Conservation (phyloP, 2,797 vertebrate species). For the Danio kyathit region DNA sequence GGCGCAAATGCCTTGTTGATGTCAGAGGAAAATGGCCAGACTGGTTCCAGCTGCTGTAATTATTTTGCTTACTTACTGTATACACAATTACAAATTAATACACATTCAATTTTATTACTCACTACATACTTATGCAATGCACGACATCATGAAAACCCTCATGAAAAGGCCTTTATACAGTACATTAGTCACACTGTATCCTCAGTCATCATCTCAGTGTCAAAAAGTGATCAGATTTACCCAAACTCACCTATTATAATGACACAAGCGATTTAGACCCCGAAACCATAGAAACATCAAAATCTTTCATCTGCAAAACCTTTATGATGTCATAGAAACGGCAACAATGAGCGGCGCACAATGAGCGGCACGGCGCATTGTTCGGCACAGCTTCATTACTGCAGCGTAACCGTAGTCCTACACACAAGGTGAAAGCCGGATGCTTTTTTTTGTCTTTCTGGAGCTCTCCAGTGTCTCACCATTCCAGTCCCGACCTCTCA, state of each 20-base stretch:
- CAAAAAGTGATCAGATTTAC: background rate
- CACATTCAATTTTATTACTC: too few species aligned
- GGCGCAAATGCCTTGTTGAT: too few species aligned
- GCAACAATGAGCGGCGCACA: slow-evolving; percentile 37
- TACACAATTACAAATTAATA: too few species aligned
- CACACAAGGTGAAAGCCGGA: slow-evolving; percentile 12
- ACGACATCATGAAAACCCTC: too few species aligned
- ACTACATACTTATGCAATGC: too few species aligned
- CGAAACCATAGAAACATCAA: slow-evolving; percentile 24
- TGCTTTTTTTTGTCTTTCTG: slow-evolving; percentile 10
- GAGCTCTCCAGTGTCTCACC: slow-evolving; percentile 37
- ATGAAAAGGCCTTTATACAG: too few species aligned
- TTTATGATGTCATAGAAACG: slow-evolving; percentile 45
- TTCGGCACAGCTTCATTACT: slow-evolving; percentile 38
- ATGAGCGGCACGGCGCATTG: slow-evolving; percentile 19
- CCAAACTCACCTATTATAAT: background rate
- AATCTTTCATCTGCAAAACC: slow-evolving; percentile 16
- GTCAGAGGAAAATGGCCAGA: too few species aligned
- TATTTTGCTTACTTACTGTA: too few species aligned
- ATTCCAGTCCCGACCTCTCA: slow-evolving; percentile 53
- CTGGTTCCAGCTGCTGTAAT: too few species aligned
- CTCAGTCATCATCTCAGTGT: background rate
- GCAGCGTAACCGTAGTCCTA: slow-evolving; percentile 23
- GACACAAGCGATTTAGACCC: slow-evolving; percentile 3
- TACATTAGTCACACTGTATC: too few species aligned